phyloP scores from a whole-genome alignment of 2,888 invertebrate species.

The Mythimna lalbum region DNA sequence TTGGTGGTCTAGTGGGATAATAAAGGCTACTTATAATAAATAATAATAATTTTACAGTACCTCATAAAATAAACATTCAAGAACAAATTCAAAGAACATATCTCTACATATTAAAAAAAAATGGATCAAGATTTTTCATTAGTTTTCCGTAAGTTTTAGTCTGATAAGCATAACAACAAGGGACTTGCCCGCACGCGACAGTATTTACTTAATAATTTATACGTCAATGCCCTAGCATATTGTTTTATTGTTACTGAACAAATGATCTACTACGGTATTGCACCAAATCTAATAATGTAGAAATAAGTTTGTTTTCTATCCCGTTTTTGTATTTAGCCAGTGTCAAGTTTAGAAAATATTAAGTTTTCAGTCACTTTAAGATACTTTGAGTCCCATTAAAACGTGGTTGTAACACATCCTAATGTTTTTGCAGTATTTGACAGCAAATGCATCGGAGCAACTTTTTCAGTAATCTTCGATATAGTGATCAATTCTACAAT shows the following conservation, averaged over 20 bases:
- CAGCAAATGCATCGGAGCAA: no score
- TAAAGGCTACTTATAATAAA: no score
- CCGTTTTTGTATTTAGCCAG: no score
- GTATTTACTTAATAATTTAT: conserved; percentile 62
- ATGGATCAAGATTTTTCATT: background rate
- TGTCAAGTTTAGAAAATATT: no score
- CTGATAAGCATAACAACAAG: background rate
- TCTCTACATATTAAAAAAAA: background rate
- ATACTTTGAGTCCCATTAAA: no score
- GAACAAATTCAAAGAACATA: background rate
- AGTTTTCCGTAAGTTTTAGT: background rate
- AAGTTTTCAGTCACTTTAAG: no score
- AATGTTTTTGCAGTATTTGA: no score
- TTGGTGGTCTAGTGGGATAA: no score
- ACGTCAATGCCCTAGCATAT: conserved; percentile 61
- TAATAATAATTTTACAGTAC: no score
- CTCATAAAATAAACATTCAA: background rate
- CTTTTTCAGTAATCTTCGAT: no score
- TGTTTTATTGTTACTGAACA: conserved; percentile 52
- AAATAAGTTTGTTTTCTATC: background rate
- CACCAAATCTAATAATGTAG: conserved; percentile 1
- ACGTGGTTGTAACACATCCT: no score
- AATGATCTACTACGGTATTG: conserved; percentile 21
- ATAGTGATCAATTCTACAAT: no score
- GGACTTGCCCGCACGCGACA: conserved; percentile 64